Evolutionary conservation across 2,797 vertebrate genomes (phyloP).

Genomic region (Aeoliscus strigatus): DNA sequence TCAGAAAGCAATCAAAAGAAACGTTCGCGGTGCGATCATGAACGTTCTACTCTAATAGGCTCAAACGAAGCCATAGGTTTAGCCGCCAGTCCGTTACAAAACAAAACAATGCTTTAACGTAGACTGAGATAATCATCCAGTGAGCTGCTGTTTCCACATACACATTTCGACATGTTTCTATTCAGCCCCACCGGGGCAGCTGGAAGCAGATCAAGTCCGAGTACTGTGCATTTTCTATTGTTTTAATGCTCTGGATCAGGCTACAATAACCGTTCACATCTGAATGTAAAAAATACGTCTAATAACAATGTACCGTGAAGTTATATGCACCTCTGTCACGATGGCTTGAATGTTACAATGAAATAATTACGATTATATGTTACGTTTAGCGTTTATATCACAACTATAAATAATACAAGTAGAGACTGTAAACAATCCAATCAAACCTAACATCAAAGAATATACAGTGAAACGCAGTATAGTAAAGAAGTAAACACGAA

Average conservation of each 20-base stretch:
- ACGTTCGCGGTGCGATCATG: neutral
- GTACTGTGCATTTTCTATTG: neutral
- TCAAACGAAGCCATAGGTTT: neutral
- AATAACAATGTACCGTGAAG: neutral
- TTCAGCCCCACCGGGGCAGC: neutral
- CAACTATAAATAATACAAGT: neutral
- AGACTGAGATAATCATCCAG: constrained; percentile 1
- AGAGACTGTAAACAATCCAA: neutral
- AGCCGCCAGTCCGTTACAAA: constrained; percentile 16
- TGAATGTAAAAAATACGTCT: neutral
- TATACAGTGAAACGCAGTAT: neutral
- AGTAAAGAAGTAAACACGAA: neutral
- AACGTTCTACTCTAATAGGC: neutral
- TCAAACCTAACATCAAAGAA: neutral
- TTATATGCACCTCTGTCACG: neutral
- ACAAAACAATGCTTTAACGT: neutral
- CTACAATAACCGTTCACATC: neutral
- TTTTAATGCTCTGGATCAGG: neutral
- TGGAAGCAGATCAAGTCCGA: constrained; percentile 1
- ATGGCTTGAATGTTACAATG: neutral
- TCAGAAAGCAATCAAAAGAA: neutral
- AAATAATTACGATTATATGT: too few species aligned
- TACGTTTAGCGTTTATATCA: neutral
- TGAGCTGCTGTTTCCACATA: constrained; percentile 1
- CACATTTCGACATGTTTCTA: constrained; percentile 15